These are phyloP conservation scores for Bombus soroeensis DNA, from an alignment of 1,140 invertebrate genomes.

Conservation along the genomic window DNA sequence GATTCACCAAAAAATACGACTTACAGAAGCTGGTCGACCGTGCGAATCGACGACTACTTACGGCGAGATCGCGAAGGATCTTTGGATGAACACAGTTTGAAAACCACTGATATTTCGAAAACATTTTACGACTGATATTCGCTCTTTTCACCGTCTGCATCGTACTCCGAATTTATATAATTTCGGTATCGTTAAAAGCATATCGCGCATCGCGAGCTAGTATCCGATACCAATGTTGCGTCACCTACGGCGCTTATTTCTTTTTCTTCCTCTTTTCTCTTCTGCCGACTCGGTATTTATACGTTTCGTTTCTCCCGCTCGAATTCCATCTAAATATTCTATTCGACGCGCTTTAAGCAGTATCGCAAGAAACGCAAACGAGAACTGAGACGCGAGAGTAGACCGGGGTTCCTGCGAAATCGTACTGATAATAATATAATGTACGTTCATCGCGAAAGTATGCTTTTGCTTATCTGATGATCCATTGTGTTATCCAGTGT, in stretches of 20 bases:
- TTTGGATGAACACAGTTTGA: slow-evolving; percentile 31
- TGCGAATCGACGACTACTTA: slow-evolving; percentile 31
- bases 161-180: background rate
- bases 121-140: background rate
- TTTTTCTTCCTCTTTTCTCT: too few species aligned
- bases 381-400: background rate
- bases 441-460: background rate
- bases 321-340: background rate
- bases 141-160: background rate
- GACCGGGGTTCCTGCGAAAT: background rate
- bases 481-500: slow-evolving; percentile 21
- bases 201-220: background rate
- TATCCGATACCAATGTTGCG: background rate
- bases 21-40: background rate
- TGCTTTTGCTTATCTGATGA: slow-evolving; percentile 38
- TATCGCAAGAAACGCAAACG: background rate
- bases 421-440: slow-evolving; percentile 21
- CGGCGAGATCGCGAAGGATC: slow-evolving; percentile 18
- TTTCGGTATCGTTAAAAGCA: background rate
- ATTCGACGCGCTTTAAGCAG: background rate
- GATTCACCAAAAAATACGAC: background rate
- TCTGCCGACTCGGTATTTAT: too few species aligned
- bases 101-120: slow-evolving; percentile 33
- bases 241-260: background rate
- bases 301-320: accelerated